Base-by-base conservation (phyloP, 2,113 vertebrate species). In the Sciurus niger region DNA sequence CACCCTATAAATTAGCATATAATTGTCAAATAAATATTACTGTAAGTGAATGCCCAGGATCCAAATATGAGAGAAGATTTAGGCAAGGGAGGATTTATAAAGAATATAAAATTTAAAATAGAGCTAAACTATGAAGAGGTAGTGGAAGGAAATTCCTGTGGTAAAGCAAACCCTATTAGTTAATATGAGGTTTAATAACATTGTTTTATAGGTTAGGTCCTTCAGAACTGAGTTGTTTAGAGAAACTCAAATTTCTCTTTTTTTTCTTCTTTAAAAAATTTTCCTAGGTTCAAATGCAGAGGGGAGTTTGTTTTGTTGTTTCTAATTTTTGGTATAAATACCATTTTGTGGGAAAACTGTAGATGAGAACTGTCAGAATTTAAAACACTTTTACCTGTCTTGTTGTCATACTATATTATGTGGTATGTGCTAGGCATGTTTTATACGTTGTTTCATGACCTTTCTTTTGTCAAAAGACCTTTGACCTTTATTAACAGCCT, bases 11-110 rank as follows among this genome's bases (percentile, higher is more conserved):
- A 80, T 90, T 37, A 24, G 11, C 73, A 37, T 34, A 34, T 80
- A 58, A 65, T 76, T 67, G n/a, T 70, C 60, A 90, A 53, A 72
- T 93, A 89, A 91, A 77, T 34, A 89, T 25, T 43, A 43, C 67
- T 30, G 37, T 37, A 84, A 72, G 65, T 73, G 25, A 72, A 77
- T 55, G 32, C 2, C 4, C 28, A 28, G 4, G 16, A 85, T 84
- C 83, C 58, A 84, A 51, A 74, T 53, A 72, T 10, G 18, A 93
- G 24, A 68, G 37, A 43, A 17, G 22, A 30, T 13, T 84, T 22
- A 90, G 63, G 68, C n/a, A 83, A 86, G 22, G 55, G 7, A 84
- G 53, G 11, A 3, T 58, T 93, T 74, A 40, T 20, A 51, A 48
- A 93, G 32, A 73, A 48, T 22, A 18, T 43, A 40, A 82, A 60